Percentiles rank a stretch among this genome's conserved stretches.
Conservation (phyloP, 1,140 invertebrate species). For the Penaeus vannamei region DNA sequence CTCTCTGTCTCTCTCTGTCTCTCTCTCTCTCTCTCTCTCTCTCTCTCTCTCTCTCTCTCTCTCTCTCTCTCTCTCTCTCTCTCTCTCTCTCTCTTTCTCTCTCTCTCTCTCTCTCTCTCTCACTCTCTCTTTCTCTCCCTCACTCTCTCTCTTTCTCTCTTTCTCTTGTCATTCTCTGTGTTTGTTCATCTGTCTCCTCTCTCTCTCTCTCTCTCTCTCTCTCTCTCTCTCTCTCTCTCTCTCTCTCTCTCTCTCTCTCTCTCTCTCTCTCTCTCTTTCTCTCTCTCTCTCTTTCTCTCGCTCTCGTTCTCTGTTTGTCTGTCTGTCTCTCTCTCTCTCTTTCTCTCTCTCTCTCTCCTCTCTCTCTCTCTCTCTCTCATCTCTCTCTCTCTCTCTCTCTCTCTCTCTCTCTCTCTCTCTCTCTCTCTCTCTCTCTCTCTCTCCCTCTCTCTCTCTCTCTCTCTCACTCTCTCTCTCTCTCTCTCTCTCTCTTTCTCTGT, state of each 20-base stretch:
- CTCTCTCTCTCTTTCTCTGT: neutral
- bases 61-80: too few relatives aligned
- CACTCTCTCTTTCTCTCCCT: fast-evolving
- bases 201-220: neutral
- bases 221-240: too few relatives aligned
- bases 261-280: neutral
- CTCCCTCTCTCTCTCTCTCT: neutral
- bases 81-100: too few relatives aligned
- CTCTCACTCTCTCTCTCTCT: neutral
- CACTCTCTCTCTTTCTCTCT: too few relatives aligned
- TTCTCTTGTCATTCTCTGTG: too few relatives aligned
- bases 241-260: neutral
- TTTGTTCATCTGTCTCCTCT: neutral
- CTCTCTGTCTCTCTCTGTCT: too few relatives aligned
- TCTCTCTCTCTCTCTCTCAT: neutral
- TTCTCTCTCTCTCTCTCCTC: neutral
- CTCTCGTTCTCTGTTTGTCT: too few relatives aligned
- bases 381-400: neutral
- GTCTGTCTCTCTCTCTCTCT: neutral
- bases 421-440: neutral
- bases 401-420: neutral
- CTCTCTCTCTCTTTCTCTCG: neutral
- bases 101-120: too few relatives aligned
- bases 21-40: too few relatives aligned
- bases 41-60: too few relatives aligned